These are phyloP conservation scores for Eupithecia abbreviata DNA, from an alignment of 2,888 invertebrate genomes.

Conservation along the genomic window DNA sequence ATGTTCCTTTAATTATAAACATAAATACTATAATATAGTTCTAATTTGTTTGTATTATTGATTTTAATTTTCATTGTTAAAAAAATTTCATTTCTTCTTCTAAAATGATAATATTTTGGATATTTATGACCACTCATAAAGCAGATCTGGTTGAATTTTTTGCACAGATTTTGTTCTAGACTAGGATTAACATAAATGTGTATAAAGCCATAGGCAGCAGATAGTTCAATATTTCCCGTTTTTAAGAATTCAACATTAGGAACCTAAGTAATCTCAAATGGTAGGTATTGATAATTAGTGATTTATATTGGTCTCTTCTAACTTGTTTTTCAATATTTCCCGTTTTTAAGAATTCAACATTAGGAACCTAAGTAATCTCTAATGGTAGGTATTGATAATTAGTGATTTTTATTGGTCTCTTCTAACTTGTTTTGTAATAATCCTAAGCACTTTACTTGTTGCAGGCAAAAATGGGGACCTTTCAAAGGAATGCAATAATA, in stretches of 20 bases:
- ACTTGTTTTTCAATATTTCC: background rate
- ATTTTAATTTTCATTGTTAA: too few relatives aligned
- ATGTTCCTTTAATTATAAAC: too few relatives aligned
- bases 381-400: background rate
- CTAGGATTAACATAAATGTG: too few relatives aligned
- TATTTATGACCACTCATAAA: too few relatives aligned
- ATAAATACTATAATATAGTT: too few relatives aligned
- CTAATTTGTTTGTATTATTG: too few relatives aligned
- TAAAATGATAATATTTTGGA: too few relatives aligned
- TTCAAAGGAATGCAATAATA: slow-evolving; percentile 54
- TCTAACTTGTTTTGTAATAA: background rate
- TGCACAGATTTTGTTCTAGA: too few relatives aligned
- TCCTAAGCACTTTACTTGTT: background rate
- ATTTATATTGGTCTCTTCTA: background rate
- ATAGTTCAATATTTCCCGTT: background rate
- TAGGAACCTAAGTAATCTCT: background rate
- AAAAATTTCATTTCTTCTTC: too few relatives aligned
- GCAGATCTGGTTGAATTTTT: too few relatives aligned
- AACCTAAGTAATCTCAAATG: background rate
- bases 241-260: background rate
- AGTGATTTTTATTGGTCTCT: background rate
- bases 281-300: background rate
- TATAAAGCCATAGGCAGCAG: too few relatives aligned
- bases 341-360: background rate
- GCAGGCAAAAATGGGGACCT: slow-evolving; percentile 32